A percentile compares a stretch with the other conserved stretches of the same genome.
Conservation (phyloP, 2,113 vertebrate species). For the Dryoscopus gambensis region DNA sequence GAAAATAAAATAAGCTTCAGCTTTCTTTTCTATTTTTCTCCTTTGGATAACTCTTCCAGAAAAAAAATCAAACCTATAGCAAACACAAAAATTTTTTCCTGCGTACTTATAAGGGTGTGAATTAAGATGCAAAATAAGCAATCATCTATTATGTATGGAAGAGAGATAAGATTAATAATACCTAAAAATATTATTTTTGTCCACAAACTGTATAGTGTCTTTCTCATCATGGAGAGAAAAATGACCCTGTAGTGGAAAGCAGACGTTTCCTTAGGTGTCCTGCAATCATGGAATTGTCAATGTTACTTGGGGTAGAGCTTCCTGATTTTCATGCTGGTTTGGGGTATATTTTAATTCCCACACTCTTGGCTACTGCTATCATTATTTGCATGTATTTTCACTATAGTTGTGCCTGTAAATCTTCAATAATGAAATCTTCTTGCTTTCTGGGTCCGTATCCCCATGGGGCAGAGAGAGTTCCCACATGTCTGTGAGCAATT, state of each 20-base stretch:
- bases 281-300: background rate
- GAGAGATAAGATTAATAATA: background rate
- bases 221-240: background rate
- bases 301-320: background rate
- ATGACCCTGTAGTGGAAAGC: background rate
- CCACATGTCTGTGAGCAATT: background rate
- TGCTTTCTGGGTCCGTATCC: background rate
- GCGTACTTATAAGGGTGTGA: rapidly evolving
- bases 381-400: background rate
- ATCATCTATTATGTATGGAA: background rate
- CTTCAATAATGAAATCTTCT: background rate
- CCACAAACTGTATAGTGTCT: background rate
- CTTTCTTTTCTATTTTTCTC: background rate
- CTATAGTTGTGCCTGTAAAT: background rate
- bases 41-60: background rate
- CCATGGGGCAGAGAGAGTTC: background rate
- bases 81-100: background rate
- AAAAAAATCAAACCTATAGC: rapidly evolving
- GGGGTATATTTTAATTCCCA: background rate
- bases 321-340: background rate
- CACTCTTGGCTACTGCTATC: background rate
- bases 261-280: background rate
- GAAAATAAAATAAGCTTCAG: background rate
- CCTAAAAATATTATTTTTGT: background rate
- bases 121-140: background rate